Conservation (phyloP, 1,140 invertebrate species). For the Zaprionus capensis region DNA sequence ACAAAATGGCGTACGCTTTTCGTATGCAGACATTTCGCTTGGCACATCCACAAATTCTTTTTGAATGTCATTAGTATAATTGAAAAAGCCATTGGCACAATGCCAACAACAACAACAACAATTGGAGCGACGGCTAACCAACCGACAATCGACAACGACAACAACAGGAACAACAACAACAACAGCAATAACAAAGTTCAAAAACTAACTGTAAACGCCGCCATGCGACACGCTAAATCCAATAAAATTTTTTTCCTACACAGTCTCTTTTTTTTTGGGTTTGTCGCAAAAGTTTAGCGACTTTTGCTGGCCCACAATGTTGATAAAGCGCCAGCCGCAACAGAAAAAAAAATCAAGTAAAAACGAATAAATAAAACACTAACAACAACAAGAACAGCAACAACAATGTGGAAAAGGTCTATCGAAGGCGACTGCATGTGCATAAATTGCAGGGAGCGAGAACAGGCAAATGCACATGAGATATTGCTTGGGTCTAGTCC, state of each 20-base stretch:
- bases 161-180: conserved; percentile 41
- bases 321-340: conserved; percentile 61
- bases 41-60: conserved; percentile 78
- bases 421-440: conserved; percentile 61
- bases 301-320: conserved; percentile 49
- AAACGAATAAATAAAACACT: conserved; percentile 26
- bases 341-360: conserved; percentile 20
- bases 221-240: conserved; percentile 76
- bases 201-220: conserved; percentile 52
- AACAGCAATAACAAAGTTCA: conserved; percentile 47
- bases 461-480: conserved; percentile 68
- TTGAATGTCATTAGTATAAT: conserved; percentile 82
- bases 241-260: conserved; percentile 67
- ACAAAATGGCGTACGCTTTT: conserved; percentile 67
- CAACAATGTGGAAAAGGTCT: conserved; percentile 38
- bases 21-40: conserved; percentile 58
- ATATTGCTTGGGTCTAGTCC: conserved; percentile 53
- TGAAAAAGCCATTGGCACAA: conserved; percentile 77
- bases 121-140: conserved; percentile 34
- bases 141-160: conserved; percentile 54
- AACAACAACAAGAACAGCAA: conserved; percentile 37
- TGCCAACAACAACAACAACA: conserved; percentile 59
- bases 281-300: conserved; percentile 64
- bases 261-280: conserved; percentile 28
- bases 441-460: conserved; percentile 61